Evolutionary conservation across 1,140 invertebrate species (phyloP), one percentile per base, ranked within the genome.

Genomic region (Physella acuta): DNA sequence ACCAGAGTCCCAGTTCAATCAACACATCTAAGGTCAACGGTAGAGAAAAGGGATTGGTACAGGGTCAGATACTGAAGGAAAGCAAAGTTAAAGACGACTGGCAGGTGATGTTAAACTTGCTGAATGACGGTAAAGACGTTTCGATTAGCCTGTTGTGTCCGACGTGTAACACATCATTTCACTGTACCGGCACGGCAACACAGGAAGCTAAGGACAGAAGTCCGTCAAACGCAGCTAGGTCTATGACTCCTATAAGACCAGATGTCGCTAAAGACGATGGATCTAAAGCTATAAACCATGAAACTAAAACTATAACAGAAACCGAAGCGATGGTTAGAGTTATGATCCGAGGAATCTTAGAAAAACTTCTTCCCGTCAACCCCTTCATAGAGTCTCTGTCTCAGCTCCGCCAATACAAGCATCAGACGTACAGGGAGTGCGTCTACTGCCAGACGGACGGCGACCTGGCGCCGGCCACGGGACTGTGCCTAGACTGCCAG

Each of bases 361-460:
- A 63, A 28, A 24, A 28, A 26, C 28, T 52, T 24, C 17, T 70
- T 28, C 49, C 55, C 8, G 77, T 76, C 8, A 44, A 44, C 66
- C 59, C 63, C 1, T 81, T 82, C 52, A 26, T 81, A 37, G 36
- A 65, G 20, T 71, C 76, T 55, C 37, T 82, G 33, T 70, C 73
- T 65, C 66, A 77, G 39, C 70, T 82, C 16, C 63, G 68, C 30
- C 70, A 68, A 4, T 77, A 72, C 49, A 78, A 82, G 68, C 67
- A 61, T 8, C n/a, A 2, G 34, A 3, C 26, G 16, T 16, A 8
- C 8, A 44, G 39, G 20, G 39, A 44, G 20, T 83, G 82, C 72
- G 79, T 78, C 34, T 83, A 83, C 71, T 83, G 82, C 60, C 65
- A 51, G 20, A 81, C 73, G 71, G 77, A 78, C 52, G 73, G 74